These are phyloP conservation scores for Timema cristinae DNA, from an alignment of 2,888 invertebrate species.

Conservation along the genomic window DNA sequence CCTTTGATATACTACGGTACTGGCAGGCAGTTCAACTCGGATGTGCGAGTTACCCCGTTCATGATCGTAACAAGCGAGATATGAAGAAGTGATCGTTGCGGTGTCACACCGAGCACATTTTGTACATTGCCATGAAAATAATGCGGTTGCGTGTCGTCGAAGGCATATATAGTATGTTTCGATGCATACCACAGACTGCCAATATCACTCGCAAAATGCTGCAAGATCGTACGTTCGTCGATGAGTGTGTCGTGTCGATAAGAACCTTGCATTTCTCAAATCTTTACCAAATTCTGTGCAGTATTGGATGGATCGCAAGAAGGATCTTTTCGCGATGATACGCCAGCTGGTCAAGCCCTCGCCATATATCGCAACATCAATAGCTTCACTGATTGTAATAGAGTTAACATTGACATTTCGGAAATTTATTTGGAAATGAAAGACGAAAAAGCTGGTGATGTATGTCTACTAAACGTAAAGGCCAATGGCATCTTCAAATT, in stretches of 20 bases:
- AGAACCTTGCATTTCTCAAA: slow-evolving; percentile 39
- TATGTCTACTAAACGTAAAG: too few relatives aligned
- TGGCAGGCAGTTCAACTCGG: slow-evolving; percentile 31
- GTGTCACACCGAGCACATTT: slow-evolving; percentile 39
- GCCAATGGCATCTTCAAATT: too few relatives aligned
- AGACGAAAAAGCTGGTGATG: too few relatives aligned
- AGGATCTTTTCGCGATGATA: slow-evolving; percentile 44
- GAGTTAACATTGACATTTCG: too few relatives aligned
- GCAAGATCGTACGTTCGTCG: slow-evolving; percentile 4
- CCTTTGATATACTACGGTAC: slow-evolving; percentile 43
- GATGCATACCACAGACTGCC: neutral
- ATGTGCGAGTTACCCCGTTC: slow-evolving; percentile 39
- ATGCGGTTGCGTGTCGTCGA: slow-evolving; percentile 35
- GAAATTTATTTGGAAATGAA: too few relatives aligned
- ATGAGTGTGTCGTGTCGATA: slow-evolving; percentile 9
- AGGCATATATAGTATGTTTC: slow-evolving; percentile 38
- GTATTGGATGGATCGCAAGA: slow-evolving; percentile 42
- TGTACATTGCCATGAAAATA: slow-evolving; percentile 45
- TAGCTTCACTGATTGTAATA: too few relatives aligned
- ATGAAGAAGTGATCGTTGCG: slow-evolving; percentile 42
- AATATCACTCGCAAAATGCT: slow-evolving; percentile 7
- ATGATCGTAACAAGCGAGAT: slow-evolving; percentile 43
- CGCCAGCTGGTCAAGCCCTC: slow-evolving; percentile 43
- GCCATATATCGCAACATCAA: too few relatives aligned
- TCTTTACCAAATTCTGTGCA: slow-evolving; percentile 42